phyloP scores from a whole-genome alignment of 2,888 invertebrate genomes.

The Cephus rjabovi region DNA sequence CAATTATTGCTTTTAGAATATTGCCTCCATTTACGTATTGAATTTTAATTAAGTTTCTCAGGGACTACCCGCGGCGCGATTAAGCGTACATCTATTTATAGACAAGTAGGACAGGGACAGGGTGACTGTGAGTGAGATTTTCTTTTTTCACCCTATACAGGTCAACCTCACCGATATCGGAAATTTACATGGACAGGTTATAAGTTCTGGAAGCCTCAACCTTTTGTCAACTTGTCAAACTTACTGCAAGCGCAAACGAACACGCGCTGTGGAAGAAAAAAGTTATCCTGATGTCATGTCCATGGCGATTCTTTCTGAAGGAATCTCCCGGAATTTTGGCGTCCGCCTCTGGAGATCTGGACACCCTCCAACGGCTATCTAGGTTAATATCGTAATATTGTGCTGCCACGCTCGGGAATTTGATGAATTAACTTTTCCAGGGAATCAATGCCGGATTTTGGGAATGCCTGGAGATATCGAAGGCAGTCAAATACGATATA shows the following conservation, averaged over 20 bases:
- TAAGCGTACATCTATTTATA: conserved; percentile 52
- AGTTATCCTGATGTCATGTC: too few species aligned
- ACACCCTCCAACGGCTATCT: conserved; percentile 54
- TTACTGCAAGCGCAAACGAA: too few species aligned
- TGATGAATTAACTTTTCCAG: conserved; percentile 4
- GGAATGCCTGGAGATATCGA: too few species aligned
- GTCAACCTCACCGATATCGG: too few species aligned
- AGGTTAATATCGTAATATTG: conserved; percentile 55
- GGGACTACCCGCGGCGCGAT: conserved; percentile 32
- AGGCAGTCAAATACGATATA: not conserved
- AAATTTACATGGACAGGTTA: too few species aligned
- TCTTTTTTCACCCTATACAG: too few species aligned
- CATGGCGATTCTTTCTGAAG: not conserved
- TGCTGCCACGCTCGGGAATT: conserved; percentile 31
- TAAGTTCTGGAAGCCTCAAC: too few species aligned
- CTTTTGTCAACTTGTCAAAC: too few species aligned
- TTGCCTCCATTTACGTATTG: conserved; percentile 53
- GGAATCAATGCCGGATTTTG: too few species aligned
- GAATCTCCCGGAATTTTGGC: conserved; percentile 44
- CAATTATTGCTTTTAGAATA: conserved; percentile 50
- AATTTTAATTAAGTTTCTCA: conserved; percentile 43
- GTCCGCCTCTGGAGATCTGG: conserved; percentile 44
- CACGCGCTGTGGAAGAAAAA: too few species aligned
- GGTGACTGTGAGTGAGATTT: too few species aligned
- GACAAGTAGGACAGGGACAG: too few species aligned